Percentiles rank a stretch among this genome's conserved stretches.
phyloP scores from a whole-genome alignment of 2,797 vertebrate genomes.

The Vireo griseus region DNA sequence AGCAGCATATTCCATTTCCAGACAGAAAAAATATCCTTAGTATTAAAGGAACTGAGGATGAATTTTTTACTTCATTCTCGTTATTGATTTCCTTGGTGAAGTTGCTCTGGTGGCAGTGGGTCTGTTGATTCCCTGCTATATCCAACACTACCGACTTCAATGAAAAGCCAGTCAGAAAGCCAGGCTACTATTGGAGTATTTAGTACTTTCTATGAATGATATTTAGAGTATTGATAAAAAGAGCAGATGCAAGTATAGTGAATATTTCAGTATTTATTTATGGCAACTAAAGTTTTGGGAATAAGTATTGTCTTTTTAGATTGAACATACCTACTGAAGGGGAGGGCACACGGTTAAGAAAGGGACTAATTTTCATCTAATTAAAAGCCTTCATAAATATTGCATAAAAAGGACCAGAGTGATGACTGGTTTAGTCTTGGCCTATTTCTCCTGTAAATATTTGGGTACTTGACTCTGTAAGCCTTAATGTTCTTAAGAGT shows the following conservation, averaged over 20 bases:
- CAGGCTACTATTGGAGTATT: background rate
- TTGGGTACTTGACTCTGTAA: background rate
- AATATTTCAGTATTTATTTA: background rate
- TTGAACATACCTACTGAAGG: background rate
- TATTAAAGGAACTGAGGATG: background rate
- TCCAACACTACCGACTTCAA: background rate
- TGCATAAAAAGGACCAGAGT: background rate
- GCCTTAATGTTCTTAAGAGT: background rate
- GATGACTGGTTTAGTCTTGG: background rate
- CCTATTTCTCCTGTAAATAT: background rate
- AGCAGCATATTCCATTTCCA: background rate
- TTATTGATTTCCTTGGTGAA: background rate
- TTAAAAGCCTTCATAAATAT: background rate
- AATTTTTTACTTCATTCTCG: background rate
- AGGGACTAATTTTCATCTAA: background rate
- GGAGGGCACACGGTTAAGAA: background rate
- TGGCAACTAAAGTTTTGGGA: background rate
- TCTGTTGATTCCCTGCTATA: background rate
- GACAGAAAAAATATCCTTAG: background rate
- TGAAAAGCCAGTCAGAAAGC: background rate
- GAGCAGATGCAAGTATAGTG: background rate
- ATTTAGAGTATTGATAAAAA: background rate
- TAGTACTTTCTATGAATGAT: background rate
- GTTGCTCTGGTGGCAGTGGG: background rate
- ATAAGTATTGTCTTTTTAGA: background rate